Percentiles rank a stretch among this genome's conserved stretches.
Conservation (phyloP, 2,113 vertebrate genomes). For the Scomber scombrus region DNA sequence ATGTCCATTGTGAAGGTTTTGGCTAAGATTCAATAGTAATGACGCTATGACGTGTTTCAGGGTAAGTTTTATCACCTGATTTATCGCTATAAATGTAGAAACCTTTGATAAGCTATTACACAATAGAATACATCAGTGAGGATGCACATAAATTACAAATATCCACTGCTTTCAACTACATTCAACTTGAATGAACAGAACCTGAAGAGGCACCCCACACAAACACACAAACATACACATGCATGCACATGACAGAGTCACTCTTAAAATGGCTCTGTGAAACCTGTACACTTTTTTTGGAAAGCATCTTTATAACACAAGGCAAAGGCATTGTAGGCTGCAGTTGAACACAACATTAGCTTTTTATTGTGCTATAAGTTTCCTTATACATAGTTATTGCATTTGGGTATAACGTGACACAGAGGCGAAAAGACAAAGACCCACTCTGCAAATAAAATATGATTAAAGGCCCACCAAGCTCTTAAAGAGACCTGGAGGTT, state of each 20-base stretch:
- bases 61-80: background rate
- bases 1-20: background rate
- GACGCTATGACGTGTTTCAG: background rate
- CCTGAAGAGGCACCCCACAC: background rate
- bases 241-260: background rate
- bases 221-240: background rate
- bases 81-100: background rate
- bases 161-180: background rate
- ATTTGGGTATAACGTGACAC: slow-evolving; percentile 29
- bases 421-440: slow-evolving; percentile 20
- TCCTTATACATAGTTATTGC: slow-evolving; percentile 2
- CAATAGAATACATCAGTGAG: background rate
- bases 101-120: background rate
- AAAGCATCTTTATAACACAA: background rate
- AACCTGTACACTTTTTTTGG: background rate
- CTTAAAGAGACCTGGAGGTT: slow-evolving; percentile 7
- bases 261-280: background rate
- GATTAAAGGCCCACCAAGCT: slow-evolving; percentile 32
- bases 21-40: background rate
- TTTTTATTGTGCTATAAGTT: slow-evolving; percentile 13
- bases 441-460: slow-evolving; percentile 34
- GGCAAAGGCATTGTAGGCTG: background rate
- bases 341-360: background rate
- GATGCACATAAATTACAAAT: background rate
- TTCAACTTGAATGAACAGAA: background rate